Evolutionary conservation across 1,140 invertebrate species (phyloP).

Genomic region (Cotesia typhae): DNA sequence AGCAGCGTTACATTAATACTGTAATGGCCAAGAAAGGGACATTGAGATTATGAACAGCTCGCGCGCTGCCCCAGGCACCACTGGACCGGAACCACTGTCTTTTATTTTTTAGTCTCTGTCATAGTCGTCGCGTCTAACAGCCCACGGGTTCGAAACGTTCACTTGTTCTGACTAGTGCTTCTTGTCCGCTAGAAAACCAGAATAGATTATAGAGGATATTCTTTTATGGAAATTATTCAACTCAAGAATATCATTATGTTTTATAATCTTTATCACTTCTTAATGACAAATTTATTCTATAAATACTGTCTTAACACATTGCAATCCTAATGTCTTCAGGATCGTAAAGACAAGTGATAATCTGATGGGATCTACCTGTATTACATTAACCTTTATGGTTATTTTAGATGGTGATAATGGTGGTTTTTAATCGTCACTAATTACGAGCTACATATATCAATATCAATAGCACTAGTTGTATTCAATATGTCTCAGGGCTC

Average conservation of each 20-base stretch:
- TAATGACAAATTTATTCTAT: conserved; percentile 23
- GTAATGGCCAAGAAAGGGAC: conserved; percentile 37
- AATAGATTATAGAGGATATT: background rate
- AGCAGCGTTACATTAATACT: conserved; percentile 47
- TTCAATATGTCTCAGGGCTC: background rate
- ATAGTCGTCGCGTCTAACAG: conserved; percentile 18
- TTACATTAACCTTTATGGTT: conserved; percentile 27
- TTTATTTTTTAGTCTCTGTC: conserved; percentile 21
- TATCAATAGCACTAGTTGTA: background rate
- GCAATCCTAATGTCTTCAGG: conserved; percentile 14
- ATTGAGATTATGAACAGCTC: conserved; percentile 35
- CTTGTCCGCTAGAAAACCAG: background rate
- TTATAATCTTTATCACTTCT: conserved; percentile 6
- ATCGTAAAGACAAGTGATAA: conserved; percentile 11
- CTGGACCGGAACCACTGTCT: conserved; percentile 36
- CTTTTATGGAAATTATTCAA: background rate
- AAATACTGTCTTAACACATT: background rate
- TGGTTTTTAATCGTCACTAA: conserved; percentile 24
- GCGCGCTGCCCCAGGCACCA: conserved; percentile 30
- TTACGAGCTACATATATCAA: conserved; percentile 23
- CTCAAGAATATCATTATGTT: background rate
- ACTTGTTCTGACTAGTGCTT: conserved; percentile 6
- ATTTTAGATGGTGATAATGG: conserved; percentile 16
- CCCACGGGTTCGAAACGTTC: conserved; percentile 33
- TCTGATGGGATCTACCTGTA: background rate